Evolutionary conservation across 2,113 vertebrate genomes (phyloP), one percentile per base, ranked within the genome.

Genomic region (Phaethon lepturus): DNA sequence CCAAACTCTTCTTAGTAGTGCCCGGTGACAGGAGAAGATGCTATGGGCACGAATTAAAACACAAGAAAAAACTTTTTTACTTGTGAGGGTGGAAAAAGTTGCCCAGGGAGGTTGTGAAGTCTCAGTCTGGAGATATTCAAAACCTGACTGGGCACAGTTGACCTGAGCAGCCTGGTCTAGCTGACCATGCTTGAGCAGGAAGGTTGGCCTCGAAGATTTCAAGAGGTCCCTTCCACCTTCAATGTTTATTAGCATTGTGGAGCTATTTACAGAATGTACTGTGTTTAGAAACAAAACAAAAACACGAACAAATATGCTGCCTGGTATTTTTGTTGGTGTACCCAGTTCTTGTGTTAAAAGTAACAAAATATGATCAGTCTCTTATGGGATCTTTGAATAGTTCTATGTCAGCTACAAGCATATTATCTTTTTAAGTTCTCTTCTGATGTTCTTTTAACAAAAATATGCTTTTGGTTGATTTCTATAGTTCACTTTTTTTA

Each of bases 131-230:
- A 8, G 3, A 9, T 38, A 5, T 2, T 84, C 5, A 68, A 35
- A 35, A 44, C 18, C 29, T 67, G 42, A 3, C 28, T 74, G 40
- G 26, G 49, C 0, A 0, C 10, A 5, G 8, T 3, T 76, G 52
- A 10, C 18, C 28, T 4, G 6, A 80, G 40, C 35, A 44, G 9
- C 9, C 15, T 67, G 20, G n/a, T 35, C n/a, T 49, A 9, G 23
- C 33, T 86, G 59, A 35, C 33, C 14, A 1, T 33, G 35, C 47
- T 66, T 56, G 16, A 52, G 18, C 20, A 83, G 44, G 22, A 10
- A 29, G 17, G 9, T 38, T 74, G 31, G 25, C 33, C 42, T 72
- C 18, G 9, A 52, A 33, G 6, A 18, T 49, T 42, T 49, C 16
- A 23, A 44, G 38, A 78, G 26, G 4, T 53, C n/a, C 9, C 16